phyloP scores from a whole-genome alignment of 2,888 invertebrate genomes.

The Luffia ferchaultella region DNA sequence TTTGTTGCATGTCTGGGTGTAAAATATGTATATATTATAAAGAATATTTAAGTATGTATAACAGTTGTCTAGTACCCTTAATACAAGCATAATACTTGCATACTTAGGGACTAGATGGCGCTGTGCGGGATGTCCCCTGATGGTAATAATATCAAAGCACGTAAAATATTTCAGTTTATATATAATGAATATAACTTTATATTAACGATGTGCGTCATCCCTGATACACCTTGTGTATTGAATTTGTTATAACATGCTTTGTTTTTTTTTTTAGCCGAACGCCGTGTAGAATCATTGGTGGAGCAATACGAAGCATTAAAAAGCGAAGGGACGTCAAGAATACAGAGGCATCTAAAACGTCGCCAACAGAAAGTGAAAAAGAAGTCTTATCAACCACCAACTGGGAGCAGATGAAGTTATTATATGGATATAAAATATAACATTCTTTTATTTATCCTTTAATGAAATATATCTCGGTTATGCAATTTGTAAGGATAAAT shows the following conservation, averaged over 20 bases:
- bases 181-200: background rate
- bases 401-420: conserved; percentile 27
- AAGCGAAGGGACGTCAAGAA: conserved; percentile 71
- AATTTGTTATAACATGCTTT: no score
- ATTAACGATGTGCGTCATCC: background rate
- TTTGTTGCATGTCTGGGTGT: no score
- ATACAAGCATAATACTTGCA: no score
- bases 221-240: conserved; percentile 3
- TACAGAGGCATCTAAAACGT: conserved; percentile 83
- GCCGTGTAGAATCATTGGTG: conserved; percentile 76
- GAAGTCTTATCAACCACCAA: conserved; percentile 38
- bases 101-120: no score
- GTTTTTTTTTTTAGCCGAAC: conserved; percentile 76
- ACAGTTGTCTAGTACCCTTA: no score
- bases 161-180: background rate
- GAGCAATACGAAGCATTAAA: conserved; percentile 84
- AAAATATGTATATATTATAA: no score
- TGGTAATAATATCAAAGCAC: background rate
- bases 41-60: no score
- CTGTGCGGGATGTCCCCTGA: no score
- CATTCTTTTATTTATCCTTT: no score
- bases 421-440: no score
- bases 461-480: no score
- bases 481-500: no score
- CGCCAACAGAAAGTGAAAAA: conserved; percentile 78